A percentile compares a stretch with the other conserved stretches of the same genome.
These are phyloP conservation scores for Scaptodrosophila latifasciaeformis DNA, from an alignment of 2,888 invertebrate genomes.

Conservation along the genomic window DNA sequence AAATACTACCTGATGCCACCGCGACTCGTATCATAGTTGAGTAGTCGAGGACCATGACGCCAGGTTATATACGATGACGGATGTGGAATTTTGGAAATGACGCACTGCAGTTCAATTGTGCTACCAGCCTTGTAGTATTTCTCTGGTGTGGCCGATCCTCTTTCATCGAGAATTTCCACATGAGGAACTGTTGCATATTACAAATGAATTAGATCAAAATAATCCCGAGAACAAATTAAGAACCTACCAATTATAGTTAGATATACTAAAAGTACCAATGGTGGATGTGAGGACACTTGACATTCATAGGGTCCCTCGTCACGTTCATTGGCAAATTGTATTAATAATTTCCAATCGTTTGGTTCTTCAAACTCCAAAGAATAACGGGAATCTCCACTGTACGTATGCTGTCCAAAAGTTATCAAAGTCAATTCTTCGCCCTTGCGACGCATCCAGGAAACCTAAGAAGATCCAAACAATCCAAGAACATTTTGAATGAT, in stretches of 20 bases:
- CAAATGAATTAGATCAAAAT: slow-evolving; percentile 14
- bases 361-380: slow-evolving; percentile 82
- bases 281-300: slow-evolving; percentile 87
- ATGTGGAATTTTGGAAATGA: slow-evolving; percentile 87
- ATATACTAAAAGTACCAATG: slow-evolving; percentile 81
- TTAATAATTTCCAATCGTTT: slow-evolving; percentile 85
- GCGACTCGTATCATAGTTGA: slow-evolving; percentile 86
- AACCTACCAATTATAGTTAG: slow-evolving; percentile 84
- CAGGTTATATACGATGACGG: slow-evolving; percentile 85
- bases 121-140: slow-evolving; percentile 90
- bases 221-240: neutral
- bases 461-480: slow-evolving; percentile 71
- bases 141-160: slow-evolving; percentile 84
- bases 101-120: slow-evolving; percentile 87
- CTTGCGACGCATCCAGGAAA: slow-evolving; percentile 83
- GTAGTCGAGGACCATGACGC: slow-evolving; percentile 84
- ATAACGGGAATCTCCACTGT: slow-evolving; percentile 81
- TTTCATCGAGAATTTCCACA: slow-evolving; percentile 87
- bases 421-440: slow-evolving; percentile 82
- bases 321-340: slow-evolving; percentile 83
- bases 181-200: slow-evolving; percentile 89
- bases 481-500: neutral
- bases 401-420: slow-evolving; percentile 81
- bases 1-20: slow-evolving; percentile 84
- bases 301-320: slow-evolving; percentile 88